Conservation (phyloP, 53 echinoderm and acorn worm species). For the Paracentrotus lividus region DNA sequence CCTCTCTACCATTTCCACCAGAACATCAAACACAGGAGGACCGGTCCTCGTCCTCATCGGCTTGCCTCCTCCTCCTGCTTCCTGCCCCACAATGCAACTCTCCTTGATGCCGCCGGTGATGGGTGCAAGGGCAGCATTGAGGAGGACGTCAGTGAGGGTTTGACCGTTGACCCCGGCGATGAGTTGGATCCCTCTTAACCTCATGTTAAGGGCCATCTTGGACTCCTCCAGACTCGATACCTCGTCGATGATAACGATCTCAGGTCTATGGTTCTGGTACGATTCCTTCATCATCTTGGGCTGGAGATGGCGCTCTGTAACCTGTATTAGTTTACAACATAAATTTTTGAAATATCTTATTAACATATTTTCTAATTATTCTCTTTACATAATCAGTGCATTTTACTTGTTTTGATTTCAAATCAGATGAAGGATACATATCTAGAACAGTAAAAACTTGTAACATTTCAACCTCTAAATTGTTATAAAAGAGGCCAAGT, state of each 20-base stretch:
- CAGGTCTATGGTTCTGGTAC: constrained; percentile 67
- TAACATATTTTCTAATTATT: neutral
- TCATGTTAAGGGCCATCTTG: neutral
- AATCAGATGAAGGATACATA: too few species aligned
- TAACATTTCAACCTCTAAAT: too few species aligned
- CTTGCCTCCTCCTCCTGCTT: neutral
- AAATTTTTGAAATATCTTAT: neutral
- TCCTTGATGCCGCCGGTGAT: constrained; percentile 33
- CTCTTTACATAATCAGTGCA: too few species aligned
- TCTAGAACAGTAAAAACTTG: too few species aligned
- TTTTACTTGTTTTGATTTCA: too few species aligned
- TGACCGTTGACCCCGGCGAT: constrained; percentile 58
- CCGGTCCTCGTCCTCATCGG: neutral
- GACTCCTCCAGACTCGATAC: constrained; percentile 55
- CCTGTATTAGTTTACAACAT: constrained; percentile 50
- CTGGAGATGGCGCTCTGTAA: constrained; percentile 53
- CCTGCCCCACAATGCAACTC: neutral
- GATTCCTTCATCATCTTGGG: constrained; percentile 71
- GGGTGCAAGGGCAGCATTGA: constrained; percentile 27
- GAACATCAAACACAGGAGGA: constrained; percentile 30
- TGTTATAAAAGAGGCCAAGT: too few species aligned
- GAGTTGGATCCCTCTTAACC: constrained; percentile 66
- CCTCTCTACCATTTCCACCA: constrained; percentile 49
- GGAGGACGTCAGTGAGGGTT: constrained; percentile 60
- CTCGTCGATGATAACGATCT: constrained; percentile 73